These are phyloP conservation scores for Ophion ventricosus DNA, from an alignment of 2,888 invertebrate species.

Conservation along the genomic window DNA sequence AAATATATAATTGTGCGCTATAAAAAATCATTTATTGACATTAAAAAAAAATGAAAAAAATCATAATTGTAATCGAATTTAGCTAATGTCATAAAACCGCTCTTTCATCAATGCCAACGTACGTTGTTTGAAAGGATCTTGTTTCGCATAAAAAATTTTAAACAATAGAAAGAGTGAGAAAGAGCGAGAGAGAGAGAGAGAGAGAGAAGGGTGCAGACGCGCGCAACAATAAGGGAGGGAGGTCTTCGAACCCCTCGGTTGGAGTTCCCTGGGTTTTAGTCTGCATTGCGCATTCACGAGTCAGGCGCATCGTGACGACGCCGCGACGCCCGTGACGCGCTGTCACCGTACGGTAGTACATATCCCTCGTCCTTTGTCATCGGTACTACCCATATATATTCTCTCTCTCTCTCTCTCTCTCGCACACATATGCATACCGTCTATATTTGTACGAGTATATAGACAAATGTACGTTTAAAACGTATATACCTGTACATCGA, in stretches of 20 bases:
- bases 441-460: not conserved
- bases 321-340: slow-evolving; percentile 69
- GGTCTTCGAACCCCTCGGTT: slow-evolving; percentile 77
- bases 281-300: slow-evolving; percentile 81
- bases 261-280: slow-evolving; percentile 73
- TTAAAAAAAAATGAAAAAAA: too few relatives aligned
- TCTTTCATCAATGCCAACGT: too few relatives aligned
- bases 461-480: not conserved
- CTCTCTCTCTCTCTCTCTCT: too few relatives aligned
- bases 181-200: not conserved
- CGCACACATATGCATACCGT: not conserved
- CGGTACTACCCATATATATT: slow-evolving; percentile 26
- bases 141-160: too few relatives aligned
- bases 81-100: too few relatives aligned
- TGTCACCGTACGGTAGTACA: slow-evolving; percentile 68
- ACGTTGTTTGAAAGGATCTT: not conserved
- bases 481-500: slow-evolving; percentile 17
- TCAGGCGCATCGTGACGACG: slow-evolving; percentile 76
- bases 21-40: too few relatives aligned
- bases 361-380: slow-evolving; percentile 62
- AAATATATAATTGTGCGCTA: too few relatives aligned
- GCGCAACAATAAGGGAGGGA: slow-evolving; percentile 63
- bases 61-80: too few relatives aligned
- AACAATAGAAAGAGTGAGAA: slow-evolving; percentile 10
- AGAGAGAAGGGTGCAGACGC: slow-evolving; percentile 31